Evolutionary conservation across 2,888 invertebrate species (phyloP).

Genomic region (Tenthredo amoena): DNA sequence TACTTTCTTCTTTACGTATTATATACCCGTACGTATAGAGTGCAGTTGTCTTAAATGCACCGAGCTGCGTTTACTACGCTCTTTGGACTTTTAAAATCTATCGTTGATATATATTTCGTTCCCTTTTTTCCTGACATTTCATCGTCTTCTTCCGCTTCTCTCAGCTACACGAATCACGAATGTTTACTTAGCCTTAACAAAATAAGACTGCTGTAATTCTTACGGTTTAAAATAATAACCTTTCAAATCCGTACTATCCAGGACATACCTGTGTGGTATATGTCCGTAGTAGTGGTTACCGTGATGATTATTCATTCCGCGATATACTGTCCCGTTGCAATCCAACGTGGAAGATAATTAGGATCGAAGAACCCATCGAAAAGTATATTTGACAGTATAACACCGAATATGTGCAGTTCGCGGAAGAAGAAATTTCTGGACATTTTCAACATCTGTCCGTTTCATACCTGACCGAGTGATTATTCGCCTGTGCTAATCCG

Average conservation of each 20-base stretch:
- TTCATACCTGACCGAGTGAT: background rate
- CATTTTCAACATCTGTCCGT: background rate
- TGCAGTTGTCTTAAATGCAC: too few relatives aligned
- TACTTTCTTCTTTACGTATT: background rate
- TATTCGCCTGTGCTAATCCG: conserved; percentile 17
- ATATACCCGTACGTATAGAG: too few relatives aligned
- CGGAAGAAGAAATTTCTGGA: background rate
- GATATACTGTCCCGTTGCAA: background rate
- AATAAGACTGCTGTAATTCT: background rate
- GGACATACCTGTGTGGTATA: background rate
- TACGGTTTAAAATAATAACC: conserved; percentile 13
- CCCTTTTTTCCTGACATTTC: background rate
- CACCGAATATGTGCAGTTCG: too few relatives aligned
- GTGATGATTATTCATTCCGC: background rate
- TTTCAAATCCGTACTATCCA: background rate
- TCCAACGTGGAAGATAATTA: background rate
- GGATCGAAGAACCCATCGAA: background rate
- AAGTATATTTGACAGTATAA: too few relatives aligned
- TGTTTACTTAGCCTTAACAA: background rate
- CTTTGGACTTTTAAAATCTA: too few relatives aligned
- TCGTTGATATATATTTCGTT: background rate
- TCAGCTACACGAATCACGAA: background rate
- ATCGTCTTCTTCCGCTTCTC: conserved; percentile 18
- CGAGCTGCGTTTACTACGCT: too few relatives aligned
- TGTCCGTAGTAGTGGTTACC: background rate